Base-by-base conservation (phyloP, 2,113 vertebrate species). In the Lophura nycthemera region DNA sequence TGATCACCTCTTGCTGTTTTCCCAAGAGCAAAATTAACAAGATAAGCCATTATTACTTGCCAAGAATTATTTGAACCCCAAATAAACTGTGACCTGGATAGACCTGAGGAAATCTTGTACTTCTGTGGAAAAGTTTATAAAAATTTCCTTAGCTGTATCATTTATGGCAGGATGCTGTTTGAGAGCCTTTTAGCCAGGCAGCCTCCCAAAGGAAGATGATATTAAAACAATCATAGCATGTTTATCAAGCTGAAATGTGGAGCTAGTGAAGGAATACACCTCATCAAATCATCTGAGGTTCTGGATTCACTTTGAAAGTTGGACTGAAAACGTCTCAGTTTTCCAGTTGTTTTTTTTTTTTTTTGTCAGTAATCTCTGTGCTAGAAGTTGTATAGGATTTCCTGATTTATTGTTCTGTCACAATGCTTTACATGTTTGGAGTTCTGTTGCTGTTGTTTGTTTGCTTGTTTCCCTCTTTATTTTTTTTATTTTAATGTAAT, bases 41-140 rank as follows among this genome's bases (percentile, higher is more conserved):
- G 91, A 96, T 94, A 95, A 96, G 63, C 30, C 3, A 7, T 92
- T 92, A 89, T 76, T 92, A 74, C 42, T 66, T 89, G 71, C 70
- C 54, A 65, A 48, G 36, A 69, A 32, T 56, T 79, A 72, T 63
- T 34, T 88, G 73, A 90, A 94, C 43, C 64, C 59, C 43, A 67
- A 76, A 66, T 76, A 85, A 70, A 76, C 66, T 66, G 27, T 50
- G 83, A 29, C 42, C 54, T 91, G 27, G 4, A 34, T 30, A 90
- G 48, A 76, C 48, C 78, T 85, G 61, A 89, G 48, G 67, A 89
- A 91, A 73, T 21, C 8, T 76, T 52, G 12, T 0, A 1, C 45
- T 79, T 75, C 43, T 63, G 8, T 32, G 14, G 4, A 11, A 12
- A 86, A 60, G 2, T 7, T 3, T 32, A 43, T 72, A 82, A 40